A percentile compares a stretch with the other conserved stretches of the same genome.
Evolutionary conservation across 2,888 invertebrate species (phyloP).

Genomic region (Clepsis dumicolana): DNA sequence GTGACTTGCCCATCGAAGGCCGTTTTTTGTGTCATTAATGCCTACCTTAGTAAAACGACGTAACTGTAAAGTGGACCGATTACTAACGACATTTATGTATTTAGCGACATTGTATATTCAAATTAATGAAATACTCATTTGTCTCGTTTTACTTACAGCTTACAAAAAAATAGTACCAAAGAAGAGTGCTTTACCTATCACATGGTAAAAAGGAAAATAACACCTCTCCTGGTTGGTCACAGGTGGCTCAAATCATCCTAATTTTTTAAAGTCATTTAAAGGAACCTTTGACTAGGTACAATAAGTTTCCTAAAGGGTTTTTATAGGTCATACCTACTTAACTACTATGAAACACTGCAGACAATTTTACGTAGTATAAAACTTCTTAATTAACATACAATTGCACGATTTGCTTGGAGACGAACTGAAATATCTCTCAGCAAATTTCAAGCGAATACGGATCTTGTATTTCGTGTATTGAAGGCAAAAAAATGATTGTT

Average conservation of each 20-base stretch:
- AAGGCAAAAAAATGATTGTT: neutral
- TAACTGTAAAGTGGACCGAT: neutral
- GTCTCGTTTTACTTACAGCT: no score
- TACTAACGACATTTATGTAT: neutral
- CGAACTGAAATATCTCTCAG: constrained; percentile 15
- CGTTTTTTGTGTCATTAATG: constrained; percentile 1
- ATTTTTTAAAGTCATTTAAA: no score
- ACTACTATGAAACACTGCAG: neutral
- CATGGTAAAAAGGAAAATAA: no score
- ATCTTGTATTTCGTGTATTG: neutral
- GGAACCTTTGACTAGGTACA: neutral
- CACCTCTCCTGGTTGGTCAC: no score
- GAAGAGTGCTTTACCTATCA: no score
- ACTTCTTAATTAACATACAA: constrained; percentile 37
- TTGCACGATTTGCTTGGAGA: constrained; percentile 9
- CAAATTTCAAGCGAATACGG: neutral
- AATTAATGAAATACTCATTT: no score
- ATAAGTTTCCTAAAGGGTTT: constrained; percentile 13
- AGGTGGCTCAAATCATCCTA: no score
- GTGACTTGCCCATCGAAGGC: neutral
- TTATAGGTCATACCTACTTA: constrained; percentile 25
- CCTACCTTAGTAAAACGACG: neutral
- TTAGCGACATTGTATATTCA: neutral
- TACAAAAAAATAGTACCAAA: no score
- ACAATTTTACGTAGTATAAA: constrained; percentile 31